phyloP scores from a whole-genome alignment of 2,888 invertebrate genomes.

The Melinaea menophilus region DNA sequence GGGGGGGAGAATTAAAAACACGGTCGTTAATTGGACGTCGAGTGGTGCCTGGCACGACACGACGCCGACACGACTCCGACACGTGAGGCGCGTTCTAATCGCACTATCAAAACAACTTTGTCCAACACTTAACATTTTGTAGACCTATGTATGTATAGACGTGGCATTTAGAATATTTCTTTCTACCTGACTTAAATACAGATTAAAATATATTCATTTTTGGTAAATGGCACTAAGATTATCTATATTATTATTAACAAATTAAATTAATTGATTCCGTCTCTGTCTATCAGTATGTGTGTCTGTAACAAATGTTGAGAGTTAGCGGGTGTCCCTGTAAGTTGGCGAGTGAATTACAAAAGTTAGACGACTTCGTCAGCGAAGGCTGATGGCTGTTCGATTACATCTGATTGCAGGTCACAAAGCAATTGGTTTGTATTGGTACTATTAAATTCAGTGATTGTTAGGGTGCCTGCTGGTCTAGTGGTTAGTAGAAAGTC shows the following conservation, averaged over 20 bases:
- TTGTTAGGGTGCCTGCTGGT: background rate
- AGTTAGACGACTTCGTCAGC: constrained; percentile 64
- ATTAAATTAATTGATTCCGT: constrained; percentile 19
- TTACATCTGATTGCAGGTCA: constrained; percentile 23
- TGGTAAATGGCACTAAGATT: background rate
- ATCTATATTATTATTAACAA: background rate
- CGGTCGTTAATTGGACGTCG: constrained; percentile 49
- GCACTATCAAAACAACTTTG: constrained; percentile 60
- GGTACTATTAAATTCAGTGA: background rate
- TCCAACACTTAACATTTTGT: constrained; percentile 37
- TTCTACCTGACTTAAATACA: no score
- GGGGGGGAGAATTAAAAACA: constrained; percentile 39
- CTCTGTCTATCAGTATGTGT: constrained; percentile 14
- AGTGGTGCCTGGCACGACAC: constrained; percentile 53
- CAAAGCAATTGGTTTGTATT: constrained; percentile 26
- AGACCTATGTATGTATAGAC: constrained; percentile 29
- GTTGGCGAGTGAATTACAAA: constrained; percentile 71
- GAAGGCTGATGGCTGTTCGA: constrained; percentile 27
- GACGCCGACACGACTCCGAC: constrained; percentile 43
- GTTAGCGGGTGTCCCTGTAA: constrained; percentile 63
- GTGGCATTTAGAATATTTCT: constrained; percentile 2
- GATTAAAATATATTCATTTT: no score
- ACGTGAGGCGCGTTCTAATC: constrained; percentile 44
- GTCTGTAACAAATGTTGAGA: constrained; percentile 43
- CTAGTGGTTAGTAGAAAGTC: no score